Conservation (phyloP, 1,140 invertebrate species). For the Lanistes nyassanus region DNA sequence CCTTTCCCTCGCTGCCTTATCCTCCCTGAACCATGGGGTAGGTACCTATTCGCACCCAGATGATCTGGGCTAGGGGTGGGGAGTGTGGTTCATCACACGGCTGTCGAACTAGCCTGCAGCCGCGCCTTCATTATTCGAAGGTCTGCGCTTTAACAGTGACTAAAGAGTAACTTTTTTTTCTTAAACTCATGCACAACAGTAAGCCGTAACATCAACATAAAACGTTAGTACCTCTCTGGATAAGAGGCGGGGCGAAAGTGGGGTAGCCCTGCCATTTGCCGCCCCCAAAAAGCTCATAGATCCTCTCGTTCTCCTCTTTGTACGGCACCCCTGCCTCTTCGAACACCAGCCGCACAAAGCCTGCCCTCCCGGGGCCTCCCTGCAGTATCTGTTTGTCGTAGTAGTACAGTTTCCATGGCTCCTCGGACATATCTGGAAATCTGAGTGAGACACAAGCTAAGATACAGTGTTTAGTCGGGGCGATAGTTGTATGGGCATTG, state of each 20-base stretch:
- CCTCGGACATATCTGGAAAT: slow-evolving; percentile 11
- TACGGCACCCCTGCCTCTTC: slow-evolving; percentile 43
- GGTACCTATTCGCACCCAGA: not conserved
- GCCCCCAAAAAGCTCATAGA: slow-evolving; percentile 12
- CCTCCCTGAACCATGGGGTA: no score
- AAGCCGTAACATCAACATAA: not conserved
- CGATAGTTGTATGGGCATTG: no score
- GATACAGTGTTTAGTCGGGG: no score
- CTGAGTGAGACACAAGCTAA: no score
- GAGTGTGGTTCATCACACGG: not conserved
- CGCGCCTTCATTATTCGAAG: no score
- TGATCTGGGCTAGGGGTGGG: not conserved
- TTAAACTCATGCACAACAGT: not conserved
- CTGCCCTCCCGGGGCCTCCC: slow-evolving; percentile 28
- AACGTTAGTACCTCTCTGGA: slow-evolving; percentile 48
- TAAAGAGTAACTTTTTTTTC: not conserved
- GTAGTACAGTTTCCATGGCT: slow-evolving; percentile 31
- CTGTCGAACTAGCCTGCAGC: no score
- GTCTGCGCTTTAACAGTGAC: no score
- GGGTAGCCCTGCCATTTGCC: slow-evolving; percentile 33
- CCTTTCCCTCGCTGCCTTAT: no score
- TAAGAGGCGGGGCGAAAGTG: slow-evolving; percentile 38
- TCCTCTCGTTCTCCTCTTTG: slow-evolving; percentile 28
- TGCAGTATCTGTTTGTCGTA: not conserved
- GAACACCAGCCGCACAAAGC: slow-evolving; percentile 41